These are phyloP conservation scores for Ceyx cyanopectus DNA, from an alignment of 2,113 vertebrate genomes.

Conservation along the genomic window DNA sequence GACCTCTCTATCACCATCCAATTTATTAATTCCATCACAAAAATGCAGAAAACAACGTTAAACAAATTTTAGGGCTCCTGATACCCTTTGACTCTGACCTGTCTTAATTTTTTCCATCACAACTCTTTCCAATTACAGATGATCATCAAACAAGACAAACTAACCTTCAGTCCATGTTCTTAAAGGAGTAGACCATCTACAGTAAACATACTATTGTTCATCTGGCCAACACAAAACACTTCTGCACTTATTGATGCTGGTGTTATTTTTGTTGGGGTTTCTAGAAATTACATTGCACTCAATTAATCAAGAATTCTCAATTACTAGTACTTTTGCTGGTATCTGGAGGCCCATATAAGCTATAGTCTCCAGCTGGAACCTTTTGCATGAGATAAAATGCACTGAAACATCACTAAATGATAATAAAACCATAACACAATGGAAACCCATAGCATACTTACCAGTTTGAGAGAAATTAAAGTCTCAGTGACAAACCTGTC, in stretches of 20 bases:
- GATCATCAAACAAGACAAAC: neutral
- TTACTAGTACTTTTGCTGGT: neutral
- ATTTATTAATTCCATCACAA: neutral
- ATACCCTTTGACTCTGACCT: neutral
- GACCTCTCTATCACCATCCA: neutral
- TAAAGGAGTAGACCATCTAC: neutral
- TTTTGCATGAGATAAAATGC: neutral
- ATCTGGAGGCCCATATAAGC: neutral
- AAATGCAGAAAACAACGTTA: neutral
- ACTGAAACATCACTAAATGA: neutral
- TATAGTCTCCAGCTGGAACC: neutral
- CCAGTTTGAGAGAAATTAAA: neutral
- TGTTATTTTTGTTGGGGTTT: neutral
- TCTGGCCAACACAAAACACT: neutral
- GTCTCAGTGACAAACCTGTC: neutral
- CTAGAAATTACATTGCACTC: neutral
- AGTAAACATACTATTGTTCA: neutral
- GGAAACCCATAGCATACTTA: neutral
- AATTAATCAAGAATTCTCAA: neutral
- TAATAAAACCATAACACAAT: neutral
- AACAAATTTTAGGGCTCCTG: neutral
- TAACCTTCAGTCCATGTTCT: neutral
- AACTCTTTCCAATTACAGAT: neutral
- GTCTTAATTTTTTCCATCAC: neutral
- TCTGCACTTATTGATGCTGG: neutral